Conservation (phyloP, 2,888 invertebrate species). For the Ferdinandea cuprea region DNA sequence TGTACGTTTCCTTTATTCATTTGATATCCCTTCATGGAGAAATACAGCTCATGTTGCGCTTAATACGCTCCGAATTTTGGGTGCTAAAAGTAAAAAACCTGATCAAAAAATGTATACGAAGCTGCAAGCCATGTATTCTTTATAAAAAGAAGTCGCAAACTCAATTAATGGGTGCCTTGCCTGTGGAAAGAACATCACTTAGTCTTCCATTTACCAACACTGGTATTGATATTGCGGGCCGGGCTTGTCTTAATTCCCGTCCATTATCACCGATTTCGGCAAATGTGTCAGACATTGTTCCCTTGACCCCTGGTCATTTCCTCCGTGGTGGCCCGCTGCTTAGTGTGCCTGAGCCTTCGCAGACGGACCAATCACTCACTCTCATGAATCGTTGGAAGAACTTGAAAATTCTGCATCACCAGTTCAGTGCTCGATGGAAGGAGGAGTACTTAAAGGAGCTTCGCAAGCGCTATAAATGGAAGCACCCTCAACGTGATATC, state of each 20-base stretch:
- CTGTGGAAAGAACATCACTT: background rate
- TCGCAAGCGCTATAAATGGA: too few species aligned
- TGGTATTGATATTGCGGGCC: conserved; percentile 3
- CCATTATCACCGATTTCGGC: background rate
- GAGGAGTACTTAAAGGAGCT: too few species aligned
- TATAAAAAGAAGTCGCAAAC: background rate
- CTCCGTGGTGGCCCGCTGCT: background rate
- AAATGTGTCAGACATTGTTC: background rate
- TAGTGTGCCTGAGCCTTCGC: too few species aligned
- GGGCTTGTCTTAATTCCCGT: background rate
- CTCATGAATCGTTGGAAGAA: too few species aligned
- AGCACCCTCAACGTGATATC: too few species aligned
- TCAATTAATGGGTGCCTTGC: background rate
- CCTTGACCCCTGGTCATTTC: background rate
- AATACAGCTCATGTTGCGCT: background rate
- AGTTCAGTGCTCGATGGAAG: too few species aligned
- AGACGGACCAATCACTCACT: too few species aligned
- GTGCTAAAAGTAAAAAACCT: background rate
- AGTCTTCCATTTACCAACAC: background rate
- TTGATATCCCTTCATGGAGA: background rate
- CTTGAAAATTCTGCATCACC: too few species aligned
- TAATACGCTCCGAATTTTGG: background rate
- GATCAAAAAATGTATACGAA: background rate
- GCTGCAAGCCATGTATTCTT: background rate
- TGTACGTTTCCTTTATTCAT: background rate